Base-by-base conservation (phyloP, 2,888 invertebrate species). In the Polydesmus complanatus region DNA sequence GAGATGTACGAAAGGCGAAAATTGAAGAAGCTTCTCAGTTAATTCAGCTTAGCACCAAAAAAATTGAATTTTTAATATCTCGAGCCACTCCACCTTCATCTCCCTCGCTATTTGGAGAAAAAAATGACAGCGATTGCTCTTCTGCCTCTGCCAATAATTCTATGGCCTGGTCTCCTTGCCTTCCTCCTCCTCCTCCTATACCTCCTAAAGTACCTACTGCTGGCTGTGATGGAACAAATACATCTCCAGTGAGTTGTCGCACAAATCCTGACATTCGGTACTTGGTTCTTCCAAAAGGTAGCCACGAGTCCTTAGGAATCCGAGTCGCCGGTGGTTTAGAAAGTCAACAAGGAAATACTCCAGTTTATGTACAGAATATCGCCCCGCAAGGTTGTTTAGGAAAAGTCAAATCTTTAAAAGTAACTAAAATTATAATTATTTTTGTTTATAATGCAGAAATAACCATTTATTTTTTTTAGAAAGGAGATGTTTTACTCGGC, bases 311-410 rank as follows among this genome's bases (percentile, higher is more conserved):
- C 23, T 67, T 77, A 51, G 77, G 77, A 21, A 73, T 77, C 67
- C 73, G 76, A 63, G 74, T 77, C 54, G 76, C 76, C 18, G 77
- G 77, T 19, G 77, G 77, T 2, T 62, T 74, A 37, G 69, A 69
- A 49, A 74, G 73, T 65, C 74, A 73, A 53, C 69, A 75, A 61
- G 76, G 76, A 5, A 75, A 77, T 66, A 75, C 74, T 11, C 77
- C 77, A 23, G 73, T 77, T 51, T 77, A 76, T 67, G 72, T 77
- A 58, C 74, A 76, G 25, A 77, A 77, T 65, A 73, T 77, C 56
- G 74, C 75, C 63, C 70, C 71, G 18, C 70, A 72, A 21, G 76
- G 77, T 21, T 75, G 74, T 65, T 69, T 76, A 11, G 75, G 74
- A 21, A 69, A 71, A 63, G 70, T 71, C 19, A 70, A 70, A 52